A percentile compares a stretch with the other conserved stretches of the same genome.
Evolutionary conservation across 2,797 vertebrate species (phyloP).

Genomic region (Xiphophorus birchmanni): DNA sequence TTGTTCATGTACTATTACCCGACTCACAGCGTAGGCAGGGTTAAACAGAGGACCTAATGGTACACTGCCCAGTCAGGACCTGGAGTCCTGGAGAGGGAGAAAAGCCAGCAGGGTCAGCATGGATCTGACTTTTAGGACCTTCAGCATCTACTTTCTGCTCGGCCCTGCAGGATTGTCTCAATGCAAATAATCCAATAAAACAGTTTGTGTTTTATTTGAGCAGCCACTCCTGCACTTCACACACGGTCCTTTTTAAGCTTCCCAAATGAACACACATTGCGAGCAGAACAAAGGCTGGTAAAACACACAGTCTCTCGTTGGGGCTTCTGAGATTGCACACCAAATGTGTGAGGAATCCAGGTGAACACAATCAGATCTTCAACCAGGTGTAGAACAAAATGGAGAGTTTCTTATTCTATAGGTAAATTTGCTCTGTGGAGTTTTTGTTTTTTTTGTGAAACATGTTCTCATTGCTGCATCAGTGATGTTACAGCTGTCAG

Average conservation of each 20-base stretch:
- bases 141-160: constrained; percentile 9
- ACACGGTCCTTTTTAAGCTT: constrained; percentile 24
- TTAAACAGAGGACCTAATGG: constrained; percentile 58
- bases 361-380: constrained; percentile 22
- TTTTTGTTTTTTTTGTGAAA: too few relatives aligned
- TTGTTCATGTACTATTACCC: constrained; percentile 77
- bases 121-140: not conserved
- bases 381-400: not conserved
- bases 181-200: not conserved
- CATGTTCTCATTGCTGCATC: not conserved
- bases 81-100: constrained; percentile 49
- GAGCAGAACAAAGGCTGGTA: constrained; percentile 21
- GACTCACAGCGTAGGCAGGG: constrained; percentile 62
- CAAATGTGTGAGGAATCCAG: not conserved
- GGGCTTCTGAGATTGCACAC: constrained; percentile 12
- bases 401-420: not conserved
- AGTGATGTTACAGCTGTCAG: not conserved
- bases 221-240: constrained; percentile 31
- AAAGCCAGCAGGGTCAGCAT: not conserved
- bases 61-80: constrained; percentile 79
- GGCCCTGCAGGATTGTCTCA: not conserved
- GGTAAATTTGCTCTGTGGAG: not conserved
- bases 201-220: not conserved
- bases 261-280: constrained; percentile 27
- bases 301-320: constrained; percentile 14